phyloP scores from a whole-genome alignment of 1,140 invertebrate species.

The Drosophila micromelanica region DNA sequence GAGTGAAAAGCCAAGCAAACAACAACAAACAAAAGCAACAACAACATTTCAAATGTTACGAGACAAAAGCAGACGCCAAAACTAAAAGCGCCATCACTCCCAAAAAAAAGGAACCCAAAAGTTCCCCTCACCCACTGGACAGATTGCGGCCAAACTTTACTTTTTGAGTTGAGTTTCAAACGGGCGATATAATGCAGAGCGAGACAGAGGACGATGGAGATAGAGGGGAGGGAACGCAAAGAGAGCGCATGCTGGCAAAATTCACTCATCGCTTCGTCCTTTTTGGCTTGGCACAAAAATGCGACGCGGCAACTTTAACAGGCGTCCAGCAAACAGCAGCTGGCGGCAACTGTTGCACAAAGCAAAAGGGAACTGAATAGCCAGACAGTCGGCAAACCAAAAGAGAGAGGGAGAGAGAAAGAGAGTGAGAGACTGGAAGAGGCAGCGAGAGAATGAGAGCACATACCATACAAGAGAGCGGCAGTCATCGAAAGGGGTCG shows the following conservation, averaged over 20 bases:
- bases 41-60: slow-evolving; percentile 38
- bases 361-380: slow-evolving; percentile 70
- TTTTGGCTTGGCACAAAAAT: slow-evolving; percentile 79
- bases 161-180: slow-evolving; percentile 74
- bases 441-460: slow-evolving; percentile 9
- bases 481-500: slow-evolving; percentile 57
- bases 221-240: not conserved
- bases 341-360: slow-evolving; percentile 70
- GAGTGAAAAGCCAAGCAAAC: slow-evolving; percentile 58
- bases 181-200: slow-evolving; percentile 37
- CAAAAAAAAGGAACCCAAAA: slow-evolving; percentile 26
- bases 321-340: slow-evolving; percentile 56
- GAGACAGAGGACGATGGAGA: not conserved
- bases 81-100: slow-evolving; percentile 44
- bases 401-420: slow-evolving; percentile 1
- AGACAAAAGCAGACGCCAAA: slow-evolving; percentile 67
- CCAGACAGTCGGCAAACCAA: slow-evolving; percentile 41
- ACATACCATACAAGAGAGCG: slow-evolving; percentile 20
- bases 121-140: not conserved
- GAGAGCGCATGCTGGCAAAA: slow-evolving; percentile 18
- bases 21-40: slow-evolving; percentile 24
- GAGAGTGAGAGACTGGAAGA: slow-evolving; percentile 15
- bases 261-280: slow-evolving; percentile 76
- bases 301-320: slow-evolving; percentile 71
- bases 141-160: slow-evolving; percentile 57